Percentiles rank a stretch among this genome's conserved stretches.
Evolutionary conservation across 2,113 vertebrate species (phyloP).

Genomic region (Diphyllodes magnificus): DNA sequence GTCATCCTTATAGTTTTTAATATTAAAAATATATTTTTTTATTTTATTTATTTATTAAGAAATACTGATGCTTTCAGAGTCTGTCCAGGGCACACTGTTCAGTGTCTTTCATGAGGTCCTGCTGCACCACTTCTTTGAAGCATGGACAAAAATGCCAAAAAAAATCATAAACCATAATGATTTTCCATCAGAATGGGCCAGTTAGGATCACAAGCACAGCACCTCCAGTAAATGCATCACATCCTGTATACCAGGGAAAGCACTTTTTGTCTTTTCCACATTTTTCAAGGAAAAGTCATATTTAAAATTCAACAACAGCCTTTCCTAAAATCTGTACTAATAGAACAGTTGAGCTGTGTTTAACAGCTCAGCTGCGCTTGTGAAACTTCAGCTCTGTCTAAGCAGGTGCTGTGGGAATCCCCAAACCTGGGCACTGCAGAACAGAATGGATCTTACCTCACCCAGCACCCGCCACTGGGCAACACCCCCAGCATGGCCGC

Average conservation of each 20-base stretch:
- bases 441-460: accelerated
- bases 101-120: neutral
- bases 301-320: neutral
- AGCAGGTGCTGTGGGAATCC: neutral
- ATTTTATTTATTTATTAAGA: neutral
- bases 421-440: neutral
- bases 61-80: neutral
- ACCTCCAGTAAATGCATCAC: neutral
- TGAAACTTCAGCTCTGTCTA: neutral
- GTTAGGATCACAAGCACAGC: neutral
- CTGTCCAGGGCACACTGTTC: neutral
- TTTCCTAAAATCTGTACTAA: neutral
- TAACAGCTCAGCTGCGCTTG: neutral
- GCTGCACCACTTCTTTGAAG: neutral
- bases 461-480: accelerated
- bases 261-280: neutral
- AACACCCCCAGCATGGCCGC: accelerated
- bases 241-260: neutral
- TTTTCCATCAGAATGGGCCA: neutral
- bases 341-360: neutral
- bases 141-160: neutral
- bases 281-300: neutral
- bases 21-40: neutral
- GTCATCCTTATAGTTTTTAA: neutral
- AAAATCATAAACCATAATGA: neutral